Evolutionary conservation across 2,797 vertebrate genomes (phyloP), one percentile per base, ranked within the genome.

Genomic region (Gallinago solitaria): DNA sequence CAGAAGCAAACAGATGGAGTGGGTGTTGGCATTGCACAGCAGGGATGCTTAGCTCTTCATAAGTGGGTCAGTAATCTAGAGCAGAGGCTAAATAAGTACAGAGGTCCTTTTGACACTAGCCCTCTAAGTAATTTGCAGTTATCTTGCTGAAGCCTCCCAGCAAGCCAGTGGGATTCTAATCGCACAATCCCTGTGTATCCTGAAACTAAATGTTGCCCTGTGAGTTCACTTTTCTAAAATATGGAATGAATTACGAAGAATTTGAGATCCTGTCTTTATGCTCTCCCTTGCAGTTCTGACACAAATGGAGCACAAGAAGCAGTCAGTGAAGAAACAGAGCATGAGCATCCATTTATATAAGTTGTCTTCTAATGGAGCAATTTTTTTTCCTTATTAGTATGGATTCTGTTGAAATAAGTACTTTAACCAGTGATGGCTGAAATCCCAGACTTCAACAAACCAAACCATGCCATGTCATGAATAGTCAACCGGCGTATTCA

Each of bases 61-160:
- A 97, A 97, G 92, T 96, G 94, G 97, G 95, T 97, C 97, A 97
- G 76, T 92, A 95, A 95, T 96, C 92, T 95, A 87, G 94, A 97
- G 94, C 92, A 94, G 78, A 84, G 90, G 87, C 85, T 94, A 91
- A 92, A 87, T 95, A 92, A 96, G 64, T 92, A 56, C 88, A 87
- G 78, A 86, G 30, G 76, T 95, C 81, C 92, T 92, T 96, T 82
- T 96, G 92, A 96, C 85, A 89, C 90, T 54, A 89, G 84, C 78
- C 61, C 54, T 80, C 50, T 67, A 93, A 94, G 75, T 91, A 87
- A 95, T 96, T 94, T 92, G 80, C 64, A 69, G 93, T 87, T 91
- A 86, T 84, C 73, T 96, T 75, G 70, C 74, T 85, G 94, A 95
- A 89, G 92, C 92, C 69, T 94, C 56, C 59, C 47, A 50, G 56